Conservation (phyloP, 2,797 vertebrate species). For the Lutjanus campechanus region DNA sequence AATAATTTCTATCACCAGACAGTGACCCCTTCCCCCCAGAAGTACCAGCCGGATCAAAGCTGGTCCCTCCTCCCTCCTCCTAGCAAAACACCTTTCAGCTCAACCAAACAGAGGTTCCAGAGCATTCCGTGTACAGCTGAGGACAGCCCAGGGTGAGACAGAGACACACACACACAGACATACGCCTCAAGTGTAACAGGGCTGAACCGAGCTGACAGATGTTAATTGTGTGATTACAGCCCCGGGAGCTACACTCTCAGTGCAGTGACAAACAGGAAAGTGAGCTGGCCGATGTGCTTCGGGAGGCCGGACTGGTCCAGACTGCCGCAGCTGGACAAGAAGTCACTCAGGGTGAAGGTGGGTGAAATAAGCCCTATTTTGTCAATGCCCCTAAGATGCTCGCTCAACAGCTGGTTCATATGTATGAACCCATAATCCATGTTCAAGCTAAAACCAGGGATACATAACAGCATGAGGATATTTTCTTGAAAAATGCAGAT, state of each 20-base stretch:
- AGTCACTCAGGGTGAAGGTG: conserved; percentile 86
- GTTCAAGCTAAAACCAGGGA: no score
- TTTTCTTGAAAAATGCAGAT: no score
- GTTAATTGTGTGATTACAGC: conserved; percentile 66
- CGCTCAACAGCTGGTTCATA: no score
- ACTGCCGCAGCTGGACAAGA: conserved; percentile 80
- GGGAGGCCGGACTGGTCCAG: conserved; percentile 90
- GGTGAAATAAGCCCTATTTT: conserved; percentile 1
- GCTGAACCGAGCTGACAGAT: conserved; percentile 20
- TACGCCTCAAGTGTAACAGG: rapidly evolving
- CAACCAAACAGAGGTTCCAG: conserved; percentile 75
- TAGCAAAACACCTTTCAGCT: conserved; percentile 82
- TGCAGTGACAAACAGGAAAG: conserved; percentile 64
- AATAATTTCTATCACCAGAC: conserved; percentile 59
- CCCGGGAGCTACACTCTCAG: conserved; percentile 85
- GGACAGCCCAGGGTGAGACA: conserved; percentile 81
- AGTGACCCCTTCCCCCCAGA: conserved; percentile 78
- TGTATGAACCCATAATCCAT: no score
- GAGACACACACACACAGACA: background rate
- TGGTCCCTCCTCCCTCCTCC: conserved; percentile 58
- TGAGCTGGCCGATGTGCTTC: conserved; percentile 92
- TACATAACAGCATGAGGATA: no score
- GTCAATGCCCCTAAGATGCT: no score
- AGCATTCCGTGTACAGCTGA: background rate
- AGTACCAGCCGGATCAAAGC: conserved; percentile 79